A percentile compares a stretch with the other conserved stretches of the same genome.
phyloP scores from a whole-genome alignment of 1,140 invertebrate species.

The Zaprionus ghesquierei region DNA sequence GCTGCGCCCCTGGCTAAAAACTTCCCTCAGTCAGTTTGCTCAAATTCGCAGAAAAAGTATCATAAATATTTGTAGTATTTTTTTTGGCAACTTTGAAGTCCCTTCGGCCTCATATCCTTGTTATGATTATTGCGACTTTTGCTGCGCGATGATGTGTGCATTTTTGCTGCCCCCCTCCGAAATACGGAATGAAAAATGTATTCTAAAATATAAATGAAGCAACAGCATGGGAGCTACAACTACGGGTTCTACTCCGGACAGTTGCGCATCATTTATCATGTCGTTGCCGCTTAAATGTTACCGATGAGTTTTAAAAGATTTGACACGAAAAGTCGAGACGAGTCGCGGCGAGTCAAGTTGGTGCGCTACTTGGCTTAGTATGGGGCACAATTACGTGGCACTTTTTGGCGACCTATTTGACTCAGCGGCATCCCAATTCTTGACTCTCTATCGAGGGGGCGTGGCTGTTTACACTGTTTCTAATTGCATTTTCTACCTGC shows the following conservation, averaged over 20 bases:
- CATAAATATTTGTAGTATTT: slow-evolving; percentile 18
- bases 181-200: slow-evolving; percentile 22
- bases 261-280: slow-evolving; percentile 36
- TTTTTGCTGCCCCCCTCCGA: slow-evolving; percentile 33
- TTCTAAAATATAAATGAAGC: slow-evolving; percentile 6
- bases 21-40: slow-evolving; percentile 2
- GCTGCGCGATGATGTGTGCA: slow-evolving; percentile 35
- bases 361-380: slow-evolving; percentile 3
- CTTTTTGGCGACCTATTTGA: neutral
- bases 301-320: slow-evolving; percentile 47
- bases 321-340: slow-evolving; percentile 36
- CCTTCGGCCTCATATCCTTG: slow-evolving; percentile 14
- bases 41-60: slow-evolving; percentile 6
- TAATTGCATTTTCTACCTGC: slow-evolving; percentile 15
- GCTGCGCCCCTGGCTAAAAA: neutral
- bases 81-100: slow-evolving; percentile 10
- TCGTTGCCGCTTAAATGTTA: slow-evolving; percentile 16
- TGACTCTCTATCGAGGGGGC: neutral
- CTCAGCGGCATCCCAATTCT: neutral
- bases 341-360: neutral
- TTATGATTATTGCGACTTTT: slow-evolving; percentile 27
- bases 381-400: slow-evolving; percentile 21
- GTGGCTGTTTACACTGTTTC: slow-evolving; percentile 25
- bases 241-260: neutral
- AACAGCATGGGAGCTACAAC: neutral